These are phyloP conservation scores for Lerista edwardsae DNA, from an alignment of 2,797 vertebrate species.

Conservation along the genomic window DNA sequence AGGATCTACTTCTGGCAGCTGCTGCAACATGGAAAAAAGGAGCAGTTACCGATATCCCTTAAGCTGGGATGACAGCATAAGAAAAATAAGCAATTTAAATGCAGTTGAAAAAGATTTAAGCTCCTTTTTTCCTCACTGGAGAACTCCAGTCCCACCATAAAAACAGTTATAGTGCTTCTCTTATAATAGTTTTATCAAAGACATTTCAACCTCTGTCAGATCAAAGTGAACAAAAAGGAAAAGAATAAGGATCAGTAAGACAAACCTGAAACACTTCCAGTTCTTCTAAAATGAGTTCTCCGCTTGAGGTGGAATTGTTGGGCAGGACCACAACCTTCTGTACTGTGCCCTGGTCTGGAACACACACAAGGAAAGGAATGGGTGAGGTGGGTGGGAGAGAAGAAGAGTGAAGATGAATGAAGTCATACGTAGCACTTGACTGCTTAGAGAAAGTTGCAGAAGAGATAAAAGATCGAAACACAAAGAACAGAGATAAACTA, in stretches of 20 bases:
- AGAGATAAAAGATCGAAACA: neutral
- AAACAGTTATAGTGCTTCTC: slow-evolving; percentile 34
- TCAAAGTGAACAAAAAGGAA: slow-evolving; percentile 47
- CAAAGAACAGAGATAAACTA: neutral
- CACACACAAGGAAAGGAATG: slow-evolving; percentile 21
- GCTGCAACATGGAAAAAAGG: slow-evolving; percentile 45
- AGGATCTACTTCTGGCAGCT: slow-evolving; percentile 46
- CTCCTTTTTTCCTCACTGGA: neutral
- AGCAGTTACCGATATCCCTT: slow-evolving; percentile 53
- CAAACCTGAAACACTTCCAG: slow-evolving; percentile 97
- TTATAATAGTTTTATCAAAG: slow-evolving; percentile 62
- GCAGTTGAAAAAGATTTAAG: neutral
- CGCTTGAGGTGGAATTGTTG: slow-evolving; percentile 86
- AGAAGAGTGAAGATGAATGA: neutral
- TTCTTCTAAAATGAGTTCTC: slow-evolving; percentile 96
- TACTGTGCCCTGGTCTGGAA: slow-evolving; percentile 90
- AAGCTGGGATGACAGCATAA: slow-evolving; percentile 37
- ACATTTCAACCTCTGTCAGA: slow-evolving; percentile 51
- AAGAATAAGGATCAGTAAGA: slow-evolving; percentile 42
- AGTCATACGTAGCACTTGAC: neutral
- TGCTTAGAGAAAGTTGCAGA: neutral
- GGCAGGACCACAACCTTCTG: slow-evolving; percentile 96
- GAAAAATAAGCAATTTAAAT: slow-evolving; percentile 52
- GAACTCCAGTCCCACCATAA: slow-evolving; percentile 31
- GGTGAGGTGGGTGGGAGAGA: neutral